These are phyloP conservation scores for Scophthalmus maximus DNA, from an alignment of 2,113 vertebrate species.

Conservation along the genomic window DNA sequence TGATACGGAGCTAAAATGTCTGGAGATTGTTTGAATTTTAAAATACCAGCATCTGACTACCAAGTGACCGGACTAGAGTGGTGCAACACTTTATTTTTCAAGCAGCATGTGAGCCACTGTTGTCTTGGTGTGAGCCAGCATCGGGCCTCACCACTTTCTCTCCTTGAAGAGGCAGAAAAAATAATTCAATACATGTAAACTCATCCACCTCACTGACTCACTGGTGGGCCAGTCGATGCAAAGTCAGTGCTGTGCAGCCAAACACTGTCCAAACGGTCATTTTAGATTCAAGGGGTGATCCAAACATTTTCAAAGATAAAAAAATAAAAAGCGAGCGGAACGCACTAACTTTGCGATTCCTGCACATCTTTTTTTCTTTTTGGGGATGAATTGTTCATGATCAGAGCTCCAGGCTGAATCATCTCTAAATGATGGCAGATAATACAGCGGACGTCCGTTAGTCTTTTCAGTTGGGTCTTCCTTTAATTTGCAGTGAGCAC, in stretches of 20 bases:
- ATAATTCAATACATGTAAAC: neutral
- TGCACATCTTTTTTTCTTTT: no score
- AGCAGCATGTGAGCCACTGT: neutral
- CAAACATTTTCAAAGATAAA: no score
- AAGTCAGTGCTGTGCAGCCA: neutral
- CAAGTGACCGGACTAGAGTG: neutral
- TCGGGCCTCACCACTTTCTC: neutral
- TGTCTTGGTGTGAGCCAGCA: neutral
- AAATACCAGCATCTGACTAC: no score
- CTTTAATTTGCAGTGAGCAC: neutral
- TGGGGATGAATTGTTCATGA: no score
- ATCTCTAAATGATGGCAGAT: constrained; percentile 3
- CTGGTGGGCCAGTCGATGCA: neutral
- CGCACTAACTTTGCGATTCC: no score
- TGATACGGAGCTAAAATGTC: no score
- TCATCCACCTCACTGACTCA: neutral
- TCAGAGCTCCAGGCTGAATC: neutral
- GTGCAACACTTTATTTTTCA: neutral
- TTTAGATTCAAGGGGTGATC: neutral
- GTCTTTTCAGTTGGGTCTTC: neutral
- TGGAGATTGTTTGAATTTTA: no score
- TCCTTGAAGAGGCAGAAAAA: neutral
- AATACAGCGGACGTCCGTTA: neutral
- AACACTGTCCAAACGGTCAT: neutral
- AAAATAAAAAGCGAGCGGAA: no score